Evolutionary conservation across 1,140 invertebrate species (phyloP), one percentile per base, ranked within the genome.

Genomic region (Homalodisca vitripennis): DNA sequence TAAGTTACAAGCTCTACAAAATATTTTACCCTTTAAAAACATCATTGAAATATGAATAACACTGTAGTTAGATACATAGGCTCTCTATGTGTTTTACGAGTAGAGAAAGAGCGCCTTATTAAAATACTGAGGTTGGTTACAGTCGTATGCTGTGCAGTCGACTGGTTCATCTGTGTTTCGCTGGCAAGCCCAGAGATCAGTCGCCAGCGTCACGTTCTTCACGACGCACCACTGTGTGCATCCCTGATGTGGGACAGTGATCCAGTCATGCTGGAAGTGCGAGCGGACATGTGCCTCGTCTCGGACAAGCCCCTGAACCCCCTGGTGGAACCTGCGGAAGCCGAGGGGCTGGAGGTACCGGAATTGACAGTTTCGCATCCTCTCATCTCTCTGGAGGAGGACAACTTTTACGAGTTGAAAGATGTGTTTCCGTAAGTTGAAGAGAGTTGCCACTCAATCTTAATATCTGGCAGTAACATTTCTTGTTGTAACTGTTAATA

Each of bases 361-460:
- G 80, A 88, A 78, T 79, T 96, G 41, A 82, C 84, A 78, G 93
- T 92, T 6, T 77, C 93, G 22, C 85, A 87, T 75, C 82, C 84
- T 62, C 87, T 85, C 1, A 83, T 92, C 63, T 88, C 91, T 66
- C 80, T 94, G 64, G 78, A 81, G 24, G 79, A 83, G 67, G 76
- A 83, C 47, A 84, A 93, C 76, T 84, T 89, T 75, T 92, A 92
- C 76, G 76, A 80, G 30, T 75, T 82, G 17, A 76, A 81, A 67
- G 84, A 88, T 76, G 75, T 84, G 57, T 91, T n/a, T 88, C 79
- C 88, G 92, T 94, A 84, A 88, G 89, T 88, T n/a, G n/a, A n/a
- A n/a, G n/a, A n/a, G n/a, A n/a, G n/a, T n/a, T n/a, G n/a, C n/a
- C n/a, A n/a, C n/a, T n/a, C n/a, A n/a, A n/a, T n/a, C n/a, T n/a